Conservation (phyloP, 2,113 vertebrate species). For the Bubo scandiacus region DNA sequence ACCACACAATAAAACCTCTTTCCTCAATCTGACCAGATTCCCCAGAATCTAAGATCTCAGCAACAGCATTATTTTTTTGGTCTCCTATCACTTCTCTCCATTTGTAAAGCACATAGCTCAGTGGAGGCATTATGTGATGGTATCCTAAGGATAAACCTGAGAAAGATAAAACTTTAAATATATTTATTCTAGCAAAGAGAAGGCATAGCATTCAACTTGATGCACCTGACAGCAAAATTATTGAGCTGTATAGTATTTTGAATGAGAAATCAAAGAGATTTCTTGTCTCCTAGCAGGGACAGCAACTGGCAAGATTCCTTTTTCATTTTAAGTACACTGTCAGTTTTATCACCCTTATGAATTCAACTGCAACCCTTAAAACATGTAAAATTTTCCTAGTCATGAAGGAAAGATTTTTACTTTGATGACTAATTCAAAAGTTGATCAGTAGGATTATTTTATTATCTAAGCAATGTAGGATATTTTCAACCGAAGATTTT, state of each 20-base stretch:
- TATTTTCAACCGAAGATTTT: not conserved
- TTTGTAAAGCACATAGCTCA: not conserved
- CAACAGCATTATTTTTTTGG: not conserved
- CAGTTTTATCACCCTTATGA: slow-evolving; percentile 34
- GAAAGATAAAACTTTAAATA: not conserved
- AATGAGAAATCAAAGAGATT: slow-evolving; percentile 36
- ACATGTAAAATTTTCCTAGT: not conserved
- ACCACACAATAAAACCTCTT: not conserved
- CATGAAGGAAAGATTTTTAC: not conserved
- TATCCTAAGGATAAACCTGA: not conserved
- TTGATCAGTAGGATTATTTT: not conserved
- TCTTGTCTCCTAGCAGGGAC: not conserved
- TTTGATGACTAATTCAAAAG: slow-evolving; percentile 30
- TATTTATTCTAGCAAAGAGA: not conserved
- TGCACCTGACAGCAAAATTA: not conserved
- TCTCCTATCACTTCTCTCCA: not conserved
- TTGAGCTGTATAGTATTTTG: not conserved
- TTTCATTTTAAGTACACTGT: not conserved
- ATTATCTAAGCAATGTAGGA: not conserved
- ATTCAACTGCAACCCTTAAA: not conserved
- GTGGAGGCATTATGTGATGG: not conserved
- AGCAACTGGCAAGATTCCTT: not conserved
- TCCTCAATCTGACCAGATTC: not conserved
- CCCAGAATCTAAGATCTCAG: not conserved
- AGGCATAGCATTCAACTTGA: not conserved